These are phyloP conservation scores for Trididemnum clinides DNA, from an alignment of 23 tunicate species.

Conservation along the genomic window DNA sequence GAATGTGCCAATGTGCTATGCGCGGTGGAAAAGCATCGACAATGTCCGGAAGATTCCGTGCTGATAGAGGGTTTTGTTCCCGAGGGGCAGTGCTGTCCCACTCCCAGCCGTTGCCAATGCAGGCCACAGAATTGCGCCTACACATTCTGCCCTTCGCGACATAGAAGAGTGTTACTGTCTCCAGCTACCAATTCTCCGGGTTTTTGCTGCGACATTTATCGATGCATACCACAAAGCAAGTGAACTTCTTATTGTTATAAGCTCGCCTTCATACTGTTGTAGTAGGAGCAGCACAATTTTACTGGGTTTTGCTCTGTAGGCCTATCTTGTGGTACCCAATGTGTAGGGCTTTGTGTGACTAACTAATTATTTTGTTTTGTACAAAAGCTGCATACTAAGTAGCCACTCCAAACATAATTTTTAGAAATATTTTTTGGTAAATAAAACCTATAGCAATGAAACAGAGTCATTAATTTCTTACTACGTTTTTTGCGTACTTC, in stretches of 20 bases:
- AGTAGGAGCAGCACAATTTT: no score
- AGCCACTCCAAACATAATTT: no score
- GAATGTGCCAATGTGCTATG: slow-evolving; percentile 50
- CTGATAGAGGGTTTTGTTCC: slow-evolving; percentile 35
- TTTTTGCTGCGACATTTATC: slow-evolving; percentile 69
- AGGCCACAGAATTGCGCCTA: slow-evolving; percentile 27
- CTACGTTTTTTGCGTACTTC: no score
- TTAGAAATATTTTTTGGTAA: no score
- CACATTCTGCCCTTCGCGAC: slow-evolving; percentile 32
- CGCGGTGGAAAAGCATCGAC: slow-evolving; percentile 36
- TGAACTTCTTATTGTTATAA: background rate
- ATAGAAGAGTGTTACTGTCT: slow-evolving; percentile 28
- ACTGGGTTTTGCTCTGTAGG: no score
- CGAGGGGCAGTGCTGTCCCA: slow-evolving; percentile 76
- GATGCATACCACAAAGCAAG: slow-evolving; percentile 63
- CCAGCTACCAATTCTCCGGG: slow-evolving; percentile 63
- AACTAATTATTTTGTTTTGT: no score
- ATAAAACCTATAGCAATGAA: no score
- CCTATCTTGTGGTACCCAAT: no score
- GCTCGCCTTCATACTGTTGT: no score
- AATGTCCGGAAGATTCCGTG: slow-evolving; percentile 74
- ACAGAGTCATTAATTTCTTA: no score
- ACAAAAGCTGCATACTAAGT: no score
- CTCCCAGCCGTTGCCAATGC: slow-evolving; percentile 80
- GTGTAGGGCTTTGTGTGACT: no score